These are phyloP conservation scores for Cremastinae sp. DNA, from an alignment of 2,888 invertebrate species.

Conservation along the genomic window DNA sequence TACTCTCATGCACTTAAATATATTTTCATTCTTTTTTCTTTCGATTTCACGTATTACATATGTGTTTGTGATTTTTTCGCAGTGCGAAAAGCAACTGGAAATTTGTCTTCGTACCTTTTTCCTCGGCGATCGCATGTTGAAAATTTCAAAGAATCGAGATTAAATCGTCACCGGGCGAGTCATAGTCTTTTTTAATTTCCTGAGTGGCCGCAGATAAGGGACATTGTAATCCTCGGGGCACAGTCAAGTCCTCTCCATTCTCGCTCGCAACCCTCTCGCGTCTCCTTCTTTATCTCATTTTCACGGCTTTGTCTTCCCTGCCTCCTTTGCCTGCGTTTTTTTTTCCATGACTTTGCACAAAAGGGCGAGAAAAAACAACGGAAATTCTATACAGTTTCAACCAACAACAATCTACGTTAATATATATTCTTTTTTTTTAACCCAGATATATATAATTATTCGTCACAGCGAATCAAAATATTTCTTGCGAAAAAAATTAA, in stretches of 20 bases:
- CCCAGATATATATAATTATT: too few species aligned
- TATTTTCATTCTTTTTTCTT: too few species aligned
- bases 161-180: too few species aligned
- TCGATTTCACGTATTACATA: too few species aligned
- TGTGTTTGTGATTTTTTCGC: too few species aligned
- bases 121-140: background rate
- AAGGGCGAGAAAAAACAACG: conserved; percentile 39
- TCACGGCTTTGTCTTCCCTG: conserved; percentile 45
- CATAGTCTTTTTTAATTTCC: conserved; percentile 69
- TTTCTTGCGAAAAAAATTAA: too few species aligned
- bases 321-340: conserved; percentile 37
- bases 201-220: conserved; percentile 68
- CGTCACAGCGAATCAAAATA: too few species aligned
- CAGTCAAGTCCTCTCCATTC: conserved; percentile 35
- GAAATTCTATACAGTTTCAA: conserved; percentile 5
- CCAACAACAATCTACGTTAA: too few species aligned
- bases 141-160: too few species aligned
- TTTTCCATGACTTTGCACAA: conserved; percentile 49
- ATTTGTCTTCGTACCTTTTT: background rate
- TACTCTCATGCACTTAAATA: too few species aligned
- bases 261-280: conserved; percentile 9
- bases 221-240: conserved; percentile 54
- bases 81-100: too few species aligned
- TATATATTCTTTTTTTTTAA: too few species aligned
- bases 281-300: conserved; percentile 48